Evolutionary conservation across 2,888 invertebrate species (phyloP), one percentile per base, ranked within the genome.

Genomic region (Leucophenga maculata): DNA sequence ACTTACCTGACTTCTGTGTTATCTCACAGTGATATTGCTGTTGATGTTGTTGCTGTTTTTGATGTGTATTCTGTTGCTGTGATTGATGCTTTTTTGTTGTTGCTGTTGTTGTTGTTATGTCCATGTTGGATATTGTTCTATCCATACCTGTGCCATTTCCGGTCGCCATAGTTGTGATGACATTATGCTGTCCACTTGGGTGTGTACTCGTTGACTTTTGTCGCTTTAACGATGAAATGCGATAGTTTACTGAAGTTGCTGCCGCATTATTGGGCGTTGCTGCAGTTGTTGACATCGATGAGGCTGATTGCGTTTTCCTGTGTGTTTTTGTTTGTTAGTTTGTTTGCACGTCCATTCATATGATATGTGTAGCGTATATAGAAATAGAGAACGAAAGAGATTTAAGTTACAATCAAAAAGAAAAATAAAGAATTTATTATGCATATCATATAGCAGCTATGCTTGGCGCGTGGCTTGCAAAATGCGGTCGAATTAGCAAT

Each of bases 1-100:
- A 72, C 81, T 78, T 75, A 88, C 88, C 84, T 82, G 87, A 77
- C 75, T 85, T 85, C 50, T 74, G 79, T 72, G 80, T 80, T 26
- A 82, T 80, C 60, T 83, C 80, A 66, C 79, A 75, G 16, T 75
- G 80, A 65, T 55, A 26, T 26, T 26, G 44, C n/a, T 81, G 75
- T 44, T 79, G 79, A 26, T 69, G 57, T 11, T 66, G 8, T 18
- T 22, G 67, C 1, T 72, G 64, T 8, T 64, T 54, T 3, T 69
- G 74, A 50, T 69, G 64, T 9, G 26, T 26, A 26, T 4, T 26
- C 4, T 73, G 73, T 13, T 68, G 65, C 6, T 69, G 65, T 22
- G 66, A 68, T 22, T 74, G 57, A 18, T 71, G 26, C 44, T 64
- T 16, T 77, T 76, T 11, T 74, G 73, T n/a, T 68, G 69, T 2